A percentile compares a stretch with the other conserved stretches of the same genome.
Conservation (phyloP, 2,888 invertebrate species). For the Choristoneura rosaceana region DNA sequence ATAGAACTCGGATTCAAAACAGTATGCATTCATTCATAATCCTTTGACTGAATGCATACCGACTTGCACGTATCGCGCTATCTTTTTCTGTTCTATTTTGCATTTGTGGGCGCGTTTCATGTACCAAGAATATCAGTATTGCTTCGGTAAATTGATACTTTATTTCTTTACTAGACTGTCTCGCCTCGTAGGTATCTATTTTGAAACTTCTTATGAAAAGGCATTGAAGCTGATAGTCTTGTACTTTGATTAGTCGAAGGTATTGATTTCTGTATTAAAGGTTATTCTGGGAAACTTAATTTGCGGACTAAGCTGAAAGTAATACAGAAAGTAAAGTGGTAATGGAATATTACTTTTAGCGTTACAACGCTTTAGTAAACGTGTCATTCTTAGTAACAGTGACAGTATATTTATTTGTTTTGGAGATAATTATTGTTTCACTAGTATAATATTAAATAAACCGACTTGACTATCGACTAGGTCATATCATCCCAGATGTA, state of each 20-base stretch:
- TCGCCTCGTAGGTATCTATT: not conserved
- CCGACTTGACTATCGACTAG: too few species aligned
- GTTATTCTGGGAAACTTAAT: not conserved
- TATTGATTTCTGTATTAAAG: not conserved
- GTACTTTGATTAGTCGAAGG: not conserved
- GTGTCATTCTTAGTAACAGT: not conserved
- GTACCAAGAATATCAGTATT: constrained; percentile 42
- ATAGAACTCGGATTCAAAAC: constrained; percentile 38
- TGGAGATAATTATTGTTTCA: not conserved
- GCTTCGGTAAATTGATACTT: not conserved
- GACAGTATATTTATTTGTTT: not conserved
- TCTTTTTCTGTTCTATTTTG: constrained; percentile 55
- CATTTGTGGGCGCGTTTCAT: constrained; percentile 50
- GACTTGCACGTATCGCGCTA: constrained; percentile 44
- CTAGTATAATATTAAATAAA: too few species aligned
- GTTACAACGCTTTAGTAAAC: not conserved
- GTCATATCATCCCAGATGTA: too few species aligned
- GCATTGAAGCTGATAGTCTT: not conserved
- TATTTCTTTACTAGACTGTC: not conserved
- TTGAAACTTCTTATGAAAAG: not conserved
- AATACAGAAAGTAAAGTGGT: not conserved
- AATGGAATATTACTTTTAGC: too few species aligned
- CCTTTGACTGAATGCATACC: constrained; percentile 44
- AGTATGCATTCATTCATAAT: constrained; percentile 51
- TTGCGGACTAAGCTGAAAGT: not conserved